Evolutionary conservation across 2,888 invertebrate species (phyloP).

Genomic region (Pediacus dermestoides): DNA sequence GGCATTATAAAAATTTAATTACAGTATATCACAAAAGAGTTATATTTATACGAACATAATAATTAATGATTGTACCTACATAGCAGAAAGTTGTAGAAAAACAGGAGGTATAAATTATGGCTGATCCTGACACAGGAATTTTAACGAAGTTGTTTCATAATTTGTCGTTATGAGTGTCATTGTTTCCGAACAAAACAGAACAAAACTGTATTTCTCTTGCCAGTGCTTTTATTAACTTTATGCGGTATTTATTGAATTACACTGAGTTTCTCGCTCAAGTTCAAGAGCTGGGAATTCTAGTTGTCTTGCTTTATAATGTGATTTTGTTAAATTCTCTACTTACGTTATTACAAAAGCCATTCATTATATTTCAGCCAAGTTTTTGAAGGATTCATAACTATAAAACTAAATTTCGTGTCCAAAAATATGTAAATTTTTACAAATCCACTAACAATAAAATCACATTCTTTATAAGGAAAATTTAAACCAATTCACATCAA

Average conservation of each 20-base stretch:
- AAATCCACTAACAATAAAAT: too few relatives aligned
- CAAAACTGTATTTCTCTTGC: conserved; percentile 28
- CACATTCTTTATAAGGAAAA: too few relatives aligned
- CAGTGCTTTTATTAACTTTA: conserved; percentile 32
- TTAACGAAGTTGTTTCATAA: conserved; percentile 46
- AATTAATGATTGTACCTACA: conserved; percentile 34
- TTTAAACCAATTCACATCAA: too few relatives aligned
- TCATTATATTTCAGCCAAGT: too few relatives aligned
- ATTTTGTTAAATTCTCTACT: too few relatives aligned
- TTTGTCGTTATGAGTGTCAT: conserved; percentile 45
- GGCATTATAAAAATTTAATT: conserved; percentile 24
- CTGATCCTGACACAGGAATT: conserved; percentile 42
- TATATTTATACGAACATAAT: conserved; percentile 31
- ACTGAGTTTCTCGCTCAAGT: too few relatives aligned
- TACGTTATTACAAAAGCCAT: too few relatives aligned
- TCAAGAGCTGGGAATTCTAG: too few relatives aligned
- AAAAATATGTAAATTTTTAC: too few relatives aligned
- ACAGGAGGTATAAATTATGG: conserved; percentile 40
- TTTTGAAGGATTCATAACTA: too few relatives aligned
- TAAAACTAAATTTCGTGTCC: too few relatives aligned
- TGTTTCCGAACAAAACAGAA: conserved; percentile 37
- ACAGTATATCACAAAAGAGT: conserved; percentile 33
- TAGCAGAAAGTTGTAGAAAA: conserved; percentile 29
- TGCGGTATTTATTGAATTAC: conserved; percentile 35
- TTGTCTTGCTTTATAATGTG: too few relatives aligned